Conservation (phyloP, 2,797 vertebrate species). For the Fistularia commersonii region DNA sequence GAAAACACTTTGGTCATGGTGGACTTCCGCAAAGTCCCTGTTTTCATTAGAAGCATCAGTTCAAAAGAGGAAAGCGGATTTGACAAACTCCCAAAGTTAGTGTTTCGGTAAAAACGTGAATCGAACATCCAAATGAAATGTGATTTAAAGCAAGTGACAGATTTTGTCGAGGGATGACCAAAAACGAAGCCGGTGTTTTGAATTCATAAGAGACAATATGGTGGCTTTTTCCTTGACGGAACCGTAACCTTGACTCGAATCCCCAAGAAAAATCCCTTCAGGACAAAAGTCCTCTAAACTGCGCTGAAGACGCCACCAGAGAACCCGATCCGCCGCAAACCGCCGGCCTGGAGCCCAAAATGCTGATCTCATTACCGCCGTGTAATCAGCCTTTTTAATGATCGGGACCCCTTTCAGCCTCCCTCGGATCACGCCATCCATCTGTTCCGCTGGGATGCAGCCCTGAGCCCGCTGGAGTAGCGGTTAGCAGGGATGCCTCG, state of each 20-base stretch:
- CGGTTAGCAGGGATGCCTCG: conserved; percentile 57
- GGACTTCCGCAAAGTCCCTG: no score
- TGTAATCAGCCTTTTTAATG: conserved; percentile 63
- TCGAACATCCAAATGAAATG: no score
- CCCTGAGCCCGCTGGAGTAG: conserved; percentile 47
- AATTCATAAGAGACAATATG: not conserved
- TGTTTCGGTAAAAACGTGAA: no score
- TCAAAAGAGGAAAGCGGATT: no score
- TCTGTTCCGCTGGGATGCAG: conserved; percentile 59
- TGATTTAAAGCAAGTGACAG: no score
- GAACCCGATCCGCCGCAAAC: conserved; percentile 35
- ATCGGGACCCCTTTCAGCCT: conserved; percentile 39
- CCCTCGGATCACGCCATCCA: conserved; percentile 53
- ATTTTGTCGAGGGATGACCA: no score
- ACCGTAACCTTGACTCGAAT: conserved; percentile 22
- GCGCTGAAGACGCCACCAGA: conserved; percentile 15
- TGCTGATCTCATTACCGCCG: conserved; percentile 66
- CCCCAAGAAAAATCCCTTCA: conserved; percentile 13
- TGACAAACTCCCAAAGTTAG: no score
- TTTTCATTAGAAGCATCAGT: no score
- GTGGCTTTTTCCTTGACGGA: conserved; percentile 8
- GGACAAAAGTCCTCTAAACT: conserved; percentile 33
- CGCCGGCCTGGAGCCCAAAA: conserved; percentile 49
- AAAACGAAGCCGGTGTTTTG: no score
- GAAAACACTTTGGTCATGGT: no score